A percentile compares a stretch with the other conserved stretches of the same genome.
phyloP scores from a whole-genome alignment of 1,140 invertebrate species.

The Bombus picipes region DNA sequence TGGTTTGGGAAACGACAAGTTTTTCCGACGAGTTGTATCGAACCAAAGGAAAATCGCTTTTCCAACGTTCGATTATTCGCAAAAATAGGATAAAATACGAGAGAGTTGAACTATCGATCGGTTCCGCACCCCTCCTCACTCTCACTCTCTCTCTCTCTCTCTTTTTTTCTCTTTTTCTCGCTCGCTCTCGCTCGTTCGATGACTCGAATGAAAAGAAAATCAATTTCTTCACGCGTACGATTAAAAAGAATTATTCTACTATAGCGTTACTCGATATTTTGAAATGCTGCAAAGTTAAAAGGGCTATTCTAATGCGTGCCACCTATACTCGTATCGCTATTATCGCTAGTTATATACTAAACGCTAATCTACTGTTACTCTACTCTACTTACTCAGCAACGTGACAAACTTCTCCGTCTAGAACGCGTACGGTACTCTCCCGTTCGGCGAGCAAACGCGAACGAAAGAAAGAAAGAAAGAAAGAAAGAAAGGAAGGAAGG shows the following conservation, averaged over 20 bases:
- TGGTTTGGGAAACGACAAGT: constrained; percentile 2
- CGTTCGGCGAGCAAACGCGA: background rate
- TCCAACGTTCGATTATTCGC: background rate
- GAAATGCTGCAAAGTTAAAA: constrained; percentile 61
- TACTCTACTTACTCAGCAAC: constrained; percentile 55
- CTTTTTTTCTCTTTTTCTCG: constrained; percentile 17
- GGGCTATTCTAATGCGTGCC: constrained; percentile 61
- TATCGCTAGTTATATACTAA: constrained; percentile 61
- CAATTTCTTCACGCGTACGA: constrained; percentile 33
- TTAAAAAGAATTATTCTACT: constrained; percentile 60
- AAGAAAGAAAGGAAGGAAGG: background rate
- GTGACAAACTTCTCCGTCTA: constrained; percentile 60
- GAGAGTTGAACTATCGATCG: background rate
- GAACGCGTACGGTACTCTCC: constrained; percentile 27
- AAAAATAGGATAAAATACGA: background rate
- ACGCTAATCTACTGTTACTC: constrained; percentile 65
- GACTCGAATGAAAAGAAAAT: constrained; percentile 10
- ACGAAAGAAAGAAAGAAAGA: background rate
- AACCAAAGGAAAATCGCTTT: background rate
- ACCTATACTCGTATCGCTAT: constrained; percentile 63
- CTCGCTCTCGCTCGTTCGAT: constrained; percentile 11
- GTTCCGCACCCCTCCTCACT: background rate
- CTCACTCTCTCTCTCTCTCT: background rate
- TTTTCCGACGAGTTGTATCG: background rate
- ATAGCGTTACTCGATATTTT: constrained; percentile 60